Evolutionary conservation across 1,140 invertebrate species (phyloP), one percentile per base, ranked within the genome.

Genomic region (Eueides isabella): DNA sequence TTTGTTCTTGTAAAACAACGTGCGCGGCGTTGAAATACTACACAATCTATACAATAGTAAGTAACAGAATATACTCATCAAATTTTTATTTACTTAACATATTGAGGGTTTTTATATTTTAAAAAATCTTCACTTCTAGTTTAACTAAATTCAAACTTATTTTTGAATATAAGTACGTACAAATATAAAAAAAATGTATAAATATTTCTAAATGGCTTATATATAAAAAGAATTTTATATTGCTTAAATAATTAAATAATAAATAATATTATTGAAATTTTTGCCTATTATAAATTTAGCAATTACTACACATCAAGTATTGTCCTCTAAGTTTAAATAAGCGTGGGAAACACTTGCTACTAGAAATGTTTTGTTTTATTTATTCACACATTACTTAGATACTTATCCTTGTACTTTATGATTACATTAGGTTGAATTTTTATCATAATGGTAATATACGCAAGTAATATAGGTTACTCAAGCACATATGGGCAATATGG

Each of bases 281-380:
- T 55, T 55, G n/a, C 16, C 19, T 11, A 55, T 55, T 55, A 55
- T 12, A 44, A 19, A 44, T 19, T 55, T 23, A 55, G 48, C 19
- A 55, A 4, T 55, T 23, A 12, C 48, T 23, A 55, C n/a, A 55
- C 19, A 55, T 55, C 48, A 55, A 12, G 19, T 55, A 55, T 55
- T 55, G 48, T 55, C 48, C 48, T 55, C 48, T 55, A 55, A 55
- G 26, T 55, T 55, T 0, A n/a, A 55, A 26, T 23, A 55, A 55
- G 48, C 48, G 48, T 55, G 48, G 48, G 48, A 55, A 55, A 55
- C 23, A 55, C 23, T 55, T 26, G 48, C 23, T 23, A 55, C 11
- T 55, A 55, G 41, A 48, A 55, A 55, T 55, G 48, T 55, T 55
- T 55, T 55, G 48, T 55, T 55, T 23, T 26, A 23, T 23, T 55